Base-by-base conservation (phyloP, 2,888 invertebrate species). In the Rhogogaster chlorosoma region DNA sequence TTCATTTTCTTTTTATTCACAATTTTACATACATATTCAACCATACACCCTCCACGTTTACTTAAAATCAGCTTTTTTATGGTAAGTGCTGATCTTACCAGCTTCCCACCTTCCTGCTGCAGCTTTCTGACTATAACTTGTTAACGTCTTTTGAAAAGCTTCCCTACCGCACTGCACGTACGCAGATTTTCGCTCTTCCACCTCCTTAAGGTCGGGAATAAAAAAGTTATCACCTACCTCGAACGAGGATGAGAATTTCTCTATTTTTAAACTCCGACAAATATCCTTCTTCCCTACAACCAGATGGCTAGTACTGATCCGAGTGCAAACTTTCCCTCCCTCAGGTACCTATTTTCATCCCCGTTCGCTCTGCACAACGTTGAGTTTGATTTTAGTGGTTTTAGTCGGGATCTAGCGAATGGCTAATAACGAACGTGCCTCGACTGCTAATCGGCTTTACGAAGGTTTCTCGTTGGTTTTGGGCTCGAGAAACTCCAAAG, bases 401-500 rank as follows among this genome's bases (percentile, higher is more conserved):
- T 89, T 87, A 87, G 86, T 84, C 86, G 42, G 85, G 84, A 84
- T 84, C 80, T 49, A 86, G 88, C 89, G 90, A 92, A 91, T 90
- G 87, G 91, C 90, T 92, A 92, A 92, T 92, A 92, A 91, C 90
- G 90, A 88, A 92, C 92, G 92, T 92, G 92, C 89, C 87, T 86
- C 85, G 91, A 90, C 89, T 92, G 89, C 90, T 91, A 91, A 92
- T 91, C 89, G 90, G 88, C 73, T 45, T 83, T 45, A 38, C 29
- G 57, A 82, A 83, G 83, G 82, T 64, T 83, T 45, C 64, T 18
- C 71, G 73, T 73, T 73, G 73, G 73, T 73, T 73, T 49, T 73
- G n/a, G 73, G 73, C 73, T 73, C 73, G 15, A 22, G 61, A 22
- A 32, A 29, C 67, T 26, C 29, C 6, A 15, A 18, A 32, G 32